These are phyloP conservation scores for Carcina quercana DNA, from an alignment of 2,888 invertebrate species.

Conservation along the genomic window DNA sequence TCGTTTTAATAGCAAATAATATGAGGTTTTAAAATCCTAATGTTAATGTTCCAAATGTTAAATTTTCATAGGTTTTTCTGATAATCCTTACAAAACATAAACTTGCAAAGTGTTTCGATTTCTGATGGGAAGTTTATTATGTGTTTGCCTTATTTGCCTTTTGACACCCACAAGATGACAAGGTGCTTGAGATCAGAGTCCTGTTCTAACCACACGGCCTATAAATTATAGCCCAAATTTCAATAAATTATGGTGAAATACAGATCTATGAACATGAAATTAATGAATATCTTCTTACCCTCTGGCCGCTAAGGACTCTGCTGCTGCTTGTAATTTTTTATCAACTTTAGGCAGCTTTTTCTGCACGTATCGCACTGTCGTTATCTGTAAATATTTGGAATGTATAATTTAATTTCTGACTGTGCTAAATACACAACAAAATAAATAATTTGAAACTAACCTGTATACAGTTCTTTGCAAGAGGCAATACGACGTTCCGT, in stretches of 20 bases:
- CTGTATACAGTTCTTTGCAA: conserved; percentile 43
- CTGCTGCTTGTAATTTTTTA: conserved; percentile 67
- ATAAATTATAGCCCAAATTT: too few relatives aligned
- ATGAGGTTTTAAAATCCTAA: too few relatives aligned
- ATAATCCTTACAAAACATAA: too few relatives aligned
- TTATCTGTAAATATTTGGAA: conserved; percentile 28
- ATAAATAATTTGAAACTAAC: conserved; percentile 28
- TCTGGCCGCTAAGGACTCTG: conserved; percentile 79
- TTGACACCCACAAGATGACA: too few relatives aligned
- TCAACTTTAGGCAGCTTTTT: conserved; percentile 54
- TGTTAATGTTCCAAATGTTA: too few relatives aligned
- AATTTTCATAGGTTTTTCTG: too few relatives aligned
- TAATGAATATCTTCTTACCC: conserved; percentile 71
- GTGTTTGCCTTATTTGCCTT: too few relatives aligned
- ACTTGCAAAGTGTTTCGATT: too few relatives aligned
- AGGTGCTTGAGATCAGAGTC: too few relatives aligned
- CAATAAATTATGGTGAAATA: neutral
- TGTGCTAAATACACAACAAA: conserved; percentile 3
- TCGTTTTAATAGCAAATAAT: too few relatives aligned
- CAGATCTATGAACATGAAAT: neutral
- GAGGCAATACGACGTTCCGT: conserved; percentile 32
- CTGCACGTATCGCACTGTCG: conserved; percentile 39
- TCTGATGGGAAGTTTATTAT: too few relatives aligned
- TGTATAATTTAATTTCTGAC: conserved; percentile 6
- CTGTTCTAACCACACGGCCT: too few relatives aligned